These are phyloP conservation scores for Hylomyscus alleni DNA, from an alignment of 2,797 vertebrate genomes.

Conservation along the genomic window DNA sequence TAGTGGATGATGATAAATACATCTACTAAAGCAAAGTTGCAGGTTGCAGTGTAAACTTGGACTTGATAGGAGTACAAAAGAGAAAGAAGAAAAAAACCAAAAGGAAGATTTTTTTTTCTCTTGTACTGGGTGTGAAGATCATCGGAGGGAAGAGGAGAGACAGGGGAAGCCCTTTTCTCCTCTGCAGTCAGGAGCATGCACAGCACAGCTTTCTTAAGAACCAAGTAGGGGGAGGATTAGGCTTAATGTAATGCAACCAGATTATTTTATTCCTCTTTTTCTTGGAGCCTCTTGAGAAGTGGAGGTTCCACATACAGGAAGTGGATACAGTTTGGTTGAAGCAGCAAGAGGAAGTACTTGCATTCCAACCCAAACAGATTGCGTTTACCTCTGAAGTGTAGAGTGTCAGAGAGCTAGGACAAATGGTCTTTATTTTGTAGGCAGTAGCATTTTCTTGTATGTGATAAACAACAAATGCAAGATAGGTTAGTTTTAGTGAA, in stretches of 20 bases:
- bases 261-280: conserved; percentile 65
- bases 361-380: conserved; percentile 72
- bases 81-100: conserved; percentile 3
- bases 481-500: conserved; percentile 60
- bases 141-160: conserved; percentile 1
- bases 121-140: conserved; percentile 54
- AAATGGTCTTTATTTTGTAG: conserved; percentile 55
- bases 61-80: neutral
- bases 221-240: conserved; percentile 3
- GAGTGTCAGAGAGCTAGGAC: conserved; percentile 34
- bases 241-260: conserved; percentile 42
- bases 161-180: conserved; percentile 4
- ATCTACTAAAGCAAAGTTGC: conserved; percentile 56
- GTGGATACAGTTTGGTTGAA: conserved; percentile 75
- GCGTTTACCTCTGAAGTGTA: conserved; percentile 71
- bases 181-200: conserved; percentile 34
- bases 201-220: neutral
- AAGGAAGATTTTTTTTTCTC: conserved; percentile 58
- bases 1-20: neutral
- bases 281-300: conserved; percentile 55
- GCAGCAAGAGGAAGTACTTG: conserved; percentile 76
- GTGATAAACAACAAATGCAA: conserved; percentile 47
- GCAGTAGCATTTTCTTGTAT: conserved; percentile 62
- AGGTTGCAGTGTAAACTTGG: conserved; percentile 54
- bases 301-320: conserved; percentile 69